Conservation (phyloP, 2,888 invertebrate species). For the Drosophila sordidula region DNA sequence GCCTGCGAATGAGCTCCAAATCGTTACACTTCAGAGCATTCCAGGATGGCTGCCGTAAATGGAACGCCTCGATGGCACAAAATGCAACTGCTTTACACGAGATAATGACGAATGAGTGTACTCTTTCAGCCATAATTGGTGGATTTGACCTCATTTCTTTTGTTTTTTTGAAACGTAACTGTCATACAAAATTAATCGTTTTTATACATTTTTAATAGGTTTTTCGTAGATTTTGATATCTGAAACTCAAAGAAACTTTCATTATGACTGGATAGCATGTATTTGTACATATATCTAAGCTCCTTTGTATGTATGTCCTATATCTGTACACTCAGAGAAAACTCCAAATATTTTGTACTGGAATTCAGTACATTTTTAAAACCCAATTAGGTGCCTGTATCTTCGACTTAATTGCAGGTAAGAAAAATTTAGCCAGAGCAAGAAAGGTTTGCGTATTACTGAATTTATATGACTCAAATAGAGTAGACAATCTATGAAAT, state of each 20-base stretch:
- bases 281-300: neutral
- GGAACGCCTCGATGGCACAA: neutral
- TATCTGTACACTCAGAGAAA: neutral
- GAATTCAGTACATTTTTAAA: no score
- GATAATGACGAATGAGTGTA: neutral
- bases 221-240: neutral
- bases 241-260: neutral
- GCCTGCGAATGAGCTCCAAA: conserved; percentile 36
- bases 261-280: neutral
- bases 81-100: neutral
- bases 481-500: no score
- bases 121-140: neutral
- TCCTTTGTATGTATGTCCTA: neutral
- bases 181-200: neutral
- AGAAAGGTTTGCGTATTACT: no score
- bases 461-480: no score
- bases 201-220: neutral
- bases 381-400: no score
- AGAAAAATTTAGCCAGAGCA: no score
- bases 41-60: neutral
- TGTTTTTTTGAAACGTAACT: neutral
- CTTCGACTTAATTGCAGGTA: no score
- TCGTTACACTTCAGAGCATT: conserved; percentile 32
- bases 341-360: neutral
- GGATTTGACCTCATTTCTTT: neutral